These are phyloP conservation scores for Suncus etruscus DNA, from an alignment of 2,113 vertebrate genomes.

Conservation along the genomic window DNA sequence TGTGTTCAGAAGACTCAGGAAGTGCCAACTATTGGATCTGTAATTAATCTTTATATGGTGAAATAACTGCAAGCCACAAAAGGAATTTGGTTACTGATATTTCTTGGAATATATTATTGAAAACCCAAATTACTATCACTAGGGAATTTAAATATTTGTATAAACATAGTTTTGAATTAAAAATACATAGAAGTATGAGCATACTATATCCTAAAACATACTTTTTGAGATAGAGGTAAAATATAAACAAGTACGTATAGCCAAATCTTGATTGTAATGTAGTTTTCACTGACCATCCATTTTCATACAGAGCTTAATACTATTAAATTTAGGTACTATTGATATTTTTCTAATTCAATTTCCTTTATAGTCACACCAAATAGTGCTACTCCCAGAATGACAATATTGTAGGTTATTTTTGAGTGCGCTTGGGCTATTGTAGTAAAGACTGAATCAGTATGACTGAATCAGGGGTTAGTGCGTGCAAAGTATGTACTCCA, in stretches of 20 bases:
- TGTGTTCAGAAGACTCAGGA: slow-evolving; percentile 66
- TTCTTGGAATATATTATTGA: slow-evolving; percentile 26
- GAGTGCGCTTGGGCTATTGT: too few species aligned
- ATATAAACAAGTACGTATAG: slow-evolving; percentile 26
- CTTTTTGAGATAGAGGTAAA: slow-evolving; percentile 5
- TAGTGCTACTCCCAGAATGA: too few species aligned
- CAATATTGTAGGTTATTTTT: too few species aligned
- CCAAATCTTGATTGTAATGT: slow-evolving; percentile 28
- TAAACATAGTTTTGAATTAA: slow-evolving; percentile 60
- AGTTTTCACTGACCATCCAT: slow-evolving; percentile 44
- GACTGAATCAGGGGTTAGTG: too few species aligned
- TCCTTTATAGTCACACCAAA: too few species aligned
- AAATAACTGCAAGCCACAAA: slow-evolving; percentile 66
- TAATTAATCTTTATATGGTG: slow-evolving; percentile 32
- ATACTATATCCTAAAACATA: slow-evolving; percentile 57
- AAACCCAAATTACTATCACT: slow-evolving; percentile 55
- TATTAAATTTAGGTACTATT: slow-evolving; percentile 40
- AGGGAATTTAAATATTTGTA: slow-evolving; percentile 43
- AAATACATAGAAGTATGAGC: slow-evolving; percentile 37
- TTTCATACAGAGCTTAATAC: slow-evolving; percentile 67
- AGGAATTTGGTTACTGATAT: slow-evolving; percentile 49
- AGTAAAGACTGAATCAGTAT: too few species aligned
- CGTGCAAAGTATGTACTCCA: too few species aligned
- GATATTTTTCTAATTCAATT: background rate
- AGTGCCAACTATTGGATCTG: slow-evolving; percentile 48